Evolutionary conservation across 2,113 vertebrate genomes (phyloP), one percentile per base, ranked within the genome.

Genomic region (Platysteira castanea): DNA sequence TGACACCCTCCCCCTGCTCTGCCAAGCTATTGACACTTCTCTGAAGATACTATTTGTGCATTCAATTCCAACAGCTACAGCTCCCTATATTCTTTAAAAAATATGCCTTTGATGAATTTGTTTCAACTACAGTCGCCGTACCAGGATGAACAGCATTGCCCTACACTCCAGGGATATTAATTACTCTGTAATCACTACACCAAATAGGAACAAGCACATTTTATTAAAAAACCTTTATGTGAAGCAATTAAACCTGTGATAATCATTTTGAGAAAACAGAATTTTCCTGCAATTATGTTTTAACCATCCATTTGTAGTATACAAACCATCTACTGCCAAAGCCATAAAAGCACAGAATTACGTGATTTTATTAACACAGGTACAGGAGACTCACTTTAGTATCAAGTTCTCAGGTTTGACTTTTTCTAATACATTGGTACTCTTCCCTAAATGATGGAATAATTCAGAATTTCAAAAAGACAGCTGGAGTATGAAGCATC

Each of bases 51-150:
- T 21, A 16, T 18, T 39, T 46, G 53, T 15, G 22, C 35, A 22
- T 44, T 83, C 27, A 35, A 21, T 56, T 85, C 24, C 11, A 92
- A 79, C 7, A 76, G 30, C 35, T 68, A 31, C 41, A 85, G n/a
- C 7, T 79, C 47, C 37, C 22, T 24, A 8, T 1, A 39, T 13
- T 54, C 18, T 31, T 54, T 75, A 6, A 30, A 20, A 63, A 71
- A 19, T 0, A 8, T 20, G 16, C 10, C 27, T n/a, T 30, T 9
- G 33, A 71, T 28, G 18, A 83, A 27, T 37, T 33, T 13, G 9
- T 21, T 64, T 46, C 50, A 71, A 0, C 0, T 24, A 39, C 28
- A 18, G 7, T 21, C 56, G n/a, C 37, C 11, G 0, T 31, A 69
- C 44, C 11, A 67, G 26, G 23, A 59, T 26, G 13, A 75, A 63